Evolutionary conservation across 2,113 vertebrate species (phyloP).

Genomic region (Oreochromis spilurus): DNA sequence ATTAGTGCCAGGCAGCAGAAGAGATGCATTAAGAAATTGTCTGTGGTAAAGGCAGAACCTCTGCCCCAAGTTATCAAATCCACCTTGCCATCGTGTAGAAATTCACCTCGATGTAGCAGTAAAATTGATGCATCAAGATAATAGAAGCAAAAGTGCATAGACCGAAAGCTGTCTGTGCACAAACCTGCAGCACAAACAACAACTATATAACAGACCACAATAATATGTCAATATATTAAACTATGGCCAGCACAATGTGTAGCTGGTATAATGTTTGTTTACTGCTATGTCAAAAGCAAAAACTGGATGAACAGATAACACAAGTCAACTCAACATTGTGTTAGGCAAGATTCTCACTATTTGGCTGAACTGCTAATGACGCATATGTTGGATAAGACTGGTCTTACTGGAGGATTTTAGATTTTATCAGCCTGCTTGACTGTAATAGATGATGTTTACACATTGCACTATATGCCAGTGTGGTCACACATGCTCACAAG

Average conservation of each 20-base stretch:
- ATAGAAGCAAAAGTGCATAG: constrained; percentile 13
- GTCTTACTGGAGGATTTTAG: background rate
- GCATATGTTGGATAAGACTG: background rate
- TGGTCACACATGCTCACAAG: background rate
- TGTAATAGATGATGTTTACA: background rate
- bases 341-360: background rate
- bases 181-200: background rate
- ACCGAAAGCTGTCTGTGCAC: background rate
- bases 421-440: background rate
- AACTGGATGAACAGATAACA: background rate
- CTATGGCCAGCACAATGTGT: background rate
- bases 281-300: background rate
- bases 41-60: constrained; percentile 24
- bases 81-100: background rate
- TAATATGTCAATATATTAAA: background rate
- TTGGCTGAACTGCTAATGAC: background rate
- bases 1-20: constrained; percentile 52
- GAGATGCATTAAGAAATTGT: constrained; percentile 39
- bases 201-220: background rate
- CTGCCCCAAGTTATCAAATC: constrained; percentile 34
- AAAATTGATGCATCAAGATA: constrained; percentile 14
- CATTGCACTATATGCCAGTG: background rate
- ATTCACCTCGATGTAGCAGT: background rate
- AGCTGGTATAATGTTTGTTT: background rate
- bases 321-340: background rate